Percentiles rank a stretch among this genome's conserved stretches.
These are phyloP conservation scores for Stictocephala bisonia DNA, from an alignment of 2,888 invertebrate species.

Conservation along the genomic window DNA sequence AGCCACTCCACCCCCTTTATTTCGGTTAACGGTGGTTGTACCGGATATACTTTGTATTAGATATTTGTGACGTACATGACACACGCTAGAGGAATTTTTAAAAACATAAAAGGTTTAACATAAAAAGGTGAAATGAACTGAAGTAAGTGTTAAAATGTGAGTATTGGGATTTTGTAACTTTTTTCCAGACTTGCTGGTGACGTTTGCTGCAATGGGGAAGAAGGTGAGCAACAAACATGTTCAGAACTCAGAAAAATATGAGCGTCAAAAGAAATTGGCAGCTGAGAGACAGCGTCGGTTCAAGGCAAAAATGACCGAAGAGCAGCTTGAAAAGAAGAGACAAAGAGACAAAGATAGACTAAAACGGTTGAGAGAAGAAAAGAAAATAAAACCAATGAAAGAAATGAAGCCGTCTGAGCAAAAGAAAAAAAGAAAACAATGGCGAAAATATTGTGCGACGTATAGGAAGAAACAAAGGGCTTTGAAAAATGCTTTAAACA, in stretches of 20 bases:
- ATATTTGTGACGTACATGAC: too few relatives aligned
- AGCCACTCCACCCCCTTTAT: too few relatives aligned
- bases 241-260: slow-evolving; percentile 28
- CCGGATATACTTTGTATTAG: too few relatives aligned
- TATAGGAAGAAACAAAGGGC: neutral
- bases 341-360: slow-evolving; percentile 18
- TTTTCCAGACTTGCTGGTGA: too few relatives aligned
- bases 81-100: too few relatives aligned
- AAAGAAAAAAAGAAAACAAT: neutral
- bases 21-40: too few relatives aligned
- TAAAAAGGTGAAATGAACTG: too few relatives aligned
- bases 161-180: neutral
- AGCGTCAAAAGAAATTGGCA: slow-evolving; percentile 20
- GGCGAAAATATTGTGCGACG: neutral
- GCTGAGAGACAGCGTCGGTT: slow-evolving; percentile 26
- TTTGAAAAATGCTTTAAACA: too few relatives aligned
- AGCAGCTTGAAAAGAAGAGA: slow-evolving; percentile 30
- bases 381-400: slow-evolving; percentile 15
- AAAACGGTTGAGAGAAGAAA: slow-evolving; percentile 26
- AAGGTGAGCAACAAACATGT: slow-evolving; percentile 11
- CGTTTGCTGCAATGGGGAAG: slow-evolving; percentile 23
- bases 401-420: neutral
- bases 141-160: too few relatives aligned
- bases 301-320: slow-evolving; percentile 22
- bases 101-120: too few relatives aligned